These are phyloP conservation scores for Tylochromis polylepis DNA, from an alignment of 2,113 vertebrate species.

Conservation along the genomic window DNA sequence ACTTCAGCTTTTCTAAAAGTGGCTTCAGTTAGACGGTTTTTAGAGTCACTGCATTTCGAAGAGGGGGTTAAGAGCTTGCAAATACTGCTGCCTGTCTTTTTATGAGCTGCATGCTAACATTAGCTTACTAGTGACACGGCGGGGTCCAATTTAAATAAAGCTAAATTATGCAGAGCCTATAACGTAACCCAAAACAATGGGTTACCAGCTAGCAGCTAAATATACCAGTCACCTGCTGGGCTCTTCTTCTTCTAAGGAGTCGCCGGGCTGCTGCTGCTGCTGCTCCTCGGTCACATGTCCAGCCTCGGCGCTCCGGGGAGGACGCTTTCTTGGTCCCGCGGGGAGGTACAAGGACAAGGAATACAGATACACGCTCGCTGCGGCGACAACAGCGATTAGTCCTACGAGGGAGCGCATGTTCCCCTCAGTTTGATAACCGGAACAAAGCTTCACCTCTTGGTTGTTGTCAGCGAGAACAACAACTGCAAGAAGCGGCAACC, in stretches of 20 bases:
- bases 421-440: background rate
- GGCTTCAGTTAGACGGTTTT: background rate
- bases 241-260: background rate
- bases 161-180: background rate
- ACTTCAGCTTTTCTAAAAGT: background rate
- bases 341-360: conserved; percentile 61
- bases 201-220: background rate
- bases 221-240: conserved; percentile 24
- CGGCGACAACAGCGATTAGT: conserved; percentile 38
- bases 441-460: background rate
- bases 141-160: background rate
- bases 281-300: conserved; percentile 15
- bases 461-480: background rate
- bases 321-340: conserved; percentile 22
- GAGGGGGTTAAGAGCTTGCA: background rate
- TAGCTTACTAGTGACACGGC: background rate
- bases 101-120: background rate
- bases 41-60: background rate
- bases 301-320: background rate
- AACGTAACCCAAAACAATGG: background rate
- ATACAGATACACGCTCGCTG: conserved; percentile 66
- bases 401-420: conserved; percentile 68
- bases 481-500: background rate
- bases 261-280: background rate
- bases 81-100: background rate